Percentiles rank a stretch among this genome's conserved stretches.
Conservation (phyloP, 2,113 vertebrate genomes). For the Seriola rivoliana region DNA sequence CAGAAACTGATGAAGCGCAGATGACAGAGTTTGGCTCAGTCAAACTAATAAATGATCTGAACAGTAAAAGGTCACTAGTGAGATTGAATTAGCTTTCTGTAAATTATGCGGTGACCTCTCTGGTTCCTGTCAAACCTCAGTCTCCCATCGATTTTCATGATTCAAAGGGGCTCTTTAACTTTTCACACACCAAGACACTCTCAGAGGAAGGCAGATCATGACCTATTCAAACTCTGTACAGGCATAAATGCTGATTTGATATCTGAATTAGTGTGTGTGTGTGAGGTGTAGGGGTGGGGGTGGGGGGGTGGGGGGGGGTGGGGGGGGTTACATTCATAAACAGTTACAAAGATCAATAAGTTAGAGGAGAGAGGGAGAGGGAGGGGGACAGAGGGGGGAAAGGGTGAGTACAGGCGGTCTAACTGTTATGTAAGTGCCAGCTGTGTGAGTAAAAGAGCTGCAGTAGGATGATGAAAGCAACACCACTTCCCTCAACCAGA, state of each 20-base stretch:
- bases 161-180: slow-evolving; percentile 64
- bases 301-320: not conserved
- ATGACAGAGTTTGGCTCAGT: slow-evolving; percentile 31
- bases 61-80: slow-evolving; percentile 67
- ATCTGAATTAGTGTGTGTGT: slow-evolving; percentile 37
- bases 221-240: slow-evolving; percentile 52
- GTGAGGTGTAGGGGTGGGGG: not conserved
- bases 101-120: slow-evolving; percentile 61
- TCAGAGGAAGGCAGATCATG: slow-evolving; percentile 43
- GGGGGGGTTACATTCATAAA: slow-evolving; percentile 13
- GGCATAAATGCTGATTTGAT: slow-evolving; percentile 46
- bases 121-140: slow-evolving; percentile 56
- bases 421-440: slow-evolving; percentile 71
- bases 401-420: slow-evolving; percentile 21
- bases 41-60: slow-evolving; percentile 57
- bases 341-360: slow-evolving; percentile 44
- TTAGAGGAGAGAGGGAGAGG: slow-evolving; percentile 11
- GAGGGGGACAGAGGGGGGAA: slow-evolving; percentile 5
- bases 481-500: slow-evolving; percentile 30
- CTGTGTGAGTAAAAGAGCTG: slow-evolving; percentile 56
- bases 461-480: slow-evolving; percentile 66
- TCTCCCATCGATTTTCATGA: slow-evolving; percentile 63
- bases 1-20: slow-evolving; percentile 25
- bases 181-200: slow-evolving; percentile 42
- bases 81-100: slow-evolving; percentile 60